Evolutionary conservation across 2,797 vertebrate genomes (phyloP), one percentile per base, ranked within the genome.

Genomic region (Lutjanus argentimaculatus): DNA sequence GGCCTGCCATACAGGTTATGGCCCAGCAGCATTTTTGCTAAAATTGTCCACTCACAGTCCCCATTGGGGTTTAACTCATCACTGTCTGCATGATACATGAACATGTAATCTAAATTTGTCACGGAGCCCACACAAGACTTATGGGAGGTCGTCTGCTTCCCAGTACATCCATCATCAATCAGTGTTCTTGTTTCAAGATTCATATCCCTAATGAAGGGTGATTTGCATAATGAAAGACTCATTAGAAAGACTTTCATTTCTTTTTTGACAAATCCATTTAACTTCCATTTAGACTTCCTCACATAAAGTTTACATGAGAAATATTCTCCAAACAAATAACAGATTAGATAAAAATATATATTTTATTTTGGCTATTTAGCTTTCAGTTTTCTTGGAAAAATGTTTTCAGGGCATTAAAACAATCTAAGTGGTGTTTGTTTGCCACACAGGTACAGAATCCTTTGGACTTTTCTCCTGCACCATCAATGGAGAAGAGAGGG

Each of bases 381-480:
- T 45, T 71, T 55, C 7, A 21, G 1, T n/a, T 42, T 52, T 10
- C 21, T 62, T 61, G 16, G 17, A 40, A 21, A 58, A 66, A 8
- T 11, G 25, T 58, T 65, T 79, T 64, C 6, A 48, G 22, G 42
- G 1, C 11, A 22, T 57, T 70, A 3, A 15, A 36, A 51, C 6
- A 2, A 5, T 65, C 14, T 72, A 56, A 75, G 4, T 40, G 21
- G 4, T 82, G 2, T 76, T 22, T 69, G 12, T 83, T 79, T 84
- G 15, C 48, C n/a, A 42, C 25, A 0, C 70, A 99, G 98, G 98
- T 91, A 99, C 98, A 1, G 98, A 99, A 89, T 99, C 98, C 14
- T 99, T 99, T 51, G 98, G 98, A 62, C 96, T 99, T 68, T 99
- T 99, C 85, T 99, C 98, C 8, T 99, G 98, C 89, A 94, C 96